Percentiles rank a stretch among this genome's conserved stretches.
phyloP scores from a whole-genome alignment of 2,888 invertebrate species.

The Caenorhabditis sp. region DNA sequence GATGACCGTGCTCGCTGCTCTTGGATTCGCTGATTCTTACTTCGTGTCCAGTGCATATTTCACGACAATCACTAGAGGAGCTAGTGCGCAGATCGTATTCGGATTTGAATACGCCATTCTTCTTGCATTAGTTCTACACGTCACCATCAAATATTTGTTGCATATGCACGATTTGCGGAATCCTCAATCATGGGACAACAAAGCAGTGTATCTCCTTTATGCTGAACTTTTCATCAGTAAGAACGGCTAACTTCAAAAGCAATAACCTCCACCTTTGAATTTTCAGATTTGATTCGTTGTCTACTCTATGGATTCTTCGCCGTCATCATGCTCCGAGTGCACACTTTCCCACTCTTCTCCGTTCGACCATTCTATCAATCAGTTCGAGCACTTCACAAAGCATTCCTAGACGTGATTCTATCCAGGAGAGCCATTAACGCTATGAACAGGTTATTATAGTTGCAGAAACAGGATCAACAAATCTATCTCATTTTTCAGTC shows the following conservation, averaged over 20 bases:
- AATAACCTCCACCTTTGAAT: neutral
- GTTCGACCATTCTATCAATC: slow-evolving; percentile 99
- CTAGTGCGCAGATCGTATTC: slow-evolving; percentile 98
- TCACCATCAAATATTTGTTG: slow-evolving; percentile 92
- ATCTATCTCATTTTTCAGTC: slow-evolving; percentile 69
- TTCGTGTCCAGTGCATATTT: slow-evolving; percentile 96
- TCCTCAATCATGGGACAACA: slow-evolving; percentile 94
- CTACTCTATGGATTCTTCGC: slow-evolving; percentile 93
- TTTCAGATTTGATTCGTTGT: slow-evolving; percentile 87
- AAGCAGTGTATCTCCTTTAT: slow-evolving; percentile 96
- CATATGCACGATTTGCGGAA: slow-evolving; percentile 94
- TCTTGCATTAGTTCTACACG: slow-evolving; percentile 89
- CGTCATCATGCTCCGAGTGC: slow-evolving; percentile 96
- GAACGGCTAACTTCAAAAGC: slow-evolving; percentile 67
- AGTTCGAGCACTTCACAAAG: slow-evolving; percentile 93
- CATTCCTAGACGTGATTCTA: slow-evolving; percentile 96
- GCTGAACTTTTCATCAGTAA: slow-evolving; percentile 95
- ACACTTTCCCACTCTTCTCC: slow-evolving; percentile 97
- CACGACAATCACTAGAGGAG: slow-evolving; percentile 93
- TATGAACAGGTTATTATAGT: slow-evolving; percentile 79
- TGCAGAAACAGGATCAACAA: too few species aligned
- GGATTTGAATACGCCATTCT: slow-evolving; percentile 99
- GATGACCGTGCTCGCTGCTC: slow-evolving; percentile 89
- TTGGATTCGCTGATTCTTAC: slow-evolving; percentile 91
- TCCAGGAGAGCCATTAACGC: slow-evolving; percentile 86